These are phyloP conservation scores for Oreochromis tanganicae DNA, from an alignment of 2,113 vertebrate species.

Conservation along the genomic window DNA sequence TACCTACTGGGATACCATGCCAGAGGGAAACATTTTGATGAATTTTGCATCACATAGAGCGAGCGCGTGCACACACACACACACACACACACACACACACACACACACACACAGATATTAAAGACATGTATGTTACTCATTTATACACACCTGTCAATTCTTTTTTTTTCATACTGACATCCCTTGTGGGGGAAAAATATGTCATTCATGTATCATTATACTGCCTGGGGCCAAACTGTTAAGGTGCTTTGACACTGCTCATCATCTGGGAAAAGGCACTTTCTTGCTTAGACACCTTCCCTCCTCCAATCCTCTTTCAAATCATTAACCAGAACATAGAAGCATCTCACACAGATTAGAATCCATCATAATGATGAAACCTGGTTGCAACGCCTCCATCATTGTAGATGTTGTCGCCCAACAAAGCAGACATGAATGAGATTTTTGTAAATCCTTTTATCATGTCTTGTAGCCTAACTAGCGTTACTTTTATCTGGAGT, in stretches of 20 bases:
- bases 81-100: too few species aligned
- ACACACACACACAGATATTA: too few species aligned
- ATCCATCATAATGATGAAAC: slow-evolving; percentile 59
- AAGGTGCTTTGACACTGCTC: slow-evolving; percentile 9
- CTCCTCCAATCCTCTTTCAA: background rate
- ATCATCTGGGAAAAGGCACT: background rate
- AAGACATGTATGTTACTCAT: background rate
- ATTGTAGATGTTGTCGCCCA: slow-evolving; percentile 27
- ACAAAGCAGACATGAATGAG: slow-evolving; percentile 24
- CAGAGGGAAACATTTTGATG: too few species aligned
- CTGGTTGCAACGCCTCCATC: slow-evolving; percentile 23
- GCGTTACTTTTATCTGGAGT: slow-evolving; percentile 8
- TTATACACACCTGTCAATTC: background rate
- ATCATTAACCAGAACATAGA: background rate
- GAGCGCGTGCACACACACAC: too few species aligned
- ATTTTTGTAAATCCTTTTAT: slow-evolving; percentile 40
- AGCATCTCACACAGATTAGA: slow-evolving; percentile 6
- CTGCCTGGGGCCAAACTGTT: slow-evolving; percentile 13
- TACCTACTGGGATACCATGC: too few species aligned
- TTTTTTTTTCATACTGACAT: slow-evolving; percentile 1
- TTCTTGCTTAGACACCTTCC: background rate
- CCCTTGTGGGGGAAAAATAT: background rate
- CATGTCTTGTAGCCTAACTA: background rate
- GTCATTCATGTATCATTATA: slow-evolving; percentile 27
- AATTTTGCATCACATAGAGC: too few species aligned